Base-by-base conservation (phyloP, 1,140 invertebrate genomes). In the Theocolax elegans region DNA sequence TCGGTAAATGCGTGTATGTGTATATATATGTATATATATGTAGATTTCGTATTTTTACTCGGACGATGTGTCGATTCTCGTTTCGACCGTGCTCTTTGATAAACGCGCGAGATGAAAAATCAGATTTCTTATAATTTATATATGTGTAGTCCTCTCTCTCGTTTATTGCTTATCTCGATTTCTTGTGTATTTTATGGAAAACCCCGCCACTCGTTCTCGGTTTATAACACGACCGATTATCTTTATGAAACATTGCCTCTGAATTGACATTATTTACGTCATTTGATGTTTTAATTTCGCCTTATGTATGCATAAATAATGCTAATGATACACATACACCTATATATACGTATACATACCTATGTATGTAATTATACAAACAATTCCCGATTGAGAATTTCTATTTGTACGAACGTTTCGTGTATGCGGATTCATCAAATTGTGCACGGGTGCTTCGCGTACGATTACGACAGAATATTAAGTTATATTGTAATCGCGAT, bases 21-120 rank as follows among this genome's bases (percentile, higher is more conserved):
- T 35, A 35, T 6, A 35, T 35, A 35, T n/a, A n/a, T n/a, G n/a
- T n/a, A n/a, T n/a, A n/a, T n/a, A n/a, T n/a, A n/a, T n/a, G n/a
- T n/a, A 35, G 4, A 35, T 35, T 35, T 35, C 31, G 10, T n/a
- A n/a, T n/a, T n/a, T n/a, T n/a, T n/a, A n/a, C n/a, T n/a, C n/a
- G n/a, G n/a, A n/a, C 31, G 31, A 4, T 35, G 9, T 3, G 17
- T 25, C 48, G 21, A 12, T 10, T 23, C 19, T 23, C 46, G 19
- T 8, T 23, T 10, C 25, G 9, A 62, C 38, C 19, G 35, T 40
- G 23, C 10, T 17, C 1, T 29, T 54, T 29, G 49, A 54, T 54
- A 42, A 54, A 40, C 0, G 35, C 35, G 7, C 15, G 38, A 54
- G 15, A 65, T 65, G 15, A 40, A 51, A 65, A 54, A 46, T 65